Evolutionary conservation across 2,113 vertebrate species (phyloP).

Genomic region (Buteo buteo): DNA sequence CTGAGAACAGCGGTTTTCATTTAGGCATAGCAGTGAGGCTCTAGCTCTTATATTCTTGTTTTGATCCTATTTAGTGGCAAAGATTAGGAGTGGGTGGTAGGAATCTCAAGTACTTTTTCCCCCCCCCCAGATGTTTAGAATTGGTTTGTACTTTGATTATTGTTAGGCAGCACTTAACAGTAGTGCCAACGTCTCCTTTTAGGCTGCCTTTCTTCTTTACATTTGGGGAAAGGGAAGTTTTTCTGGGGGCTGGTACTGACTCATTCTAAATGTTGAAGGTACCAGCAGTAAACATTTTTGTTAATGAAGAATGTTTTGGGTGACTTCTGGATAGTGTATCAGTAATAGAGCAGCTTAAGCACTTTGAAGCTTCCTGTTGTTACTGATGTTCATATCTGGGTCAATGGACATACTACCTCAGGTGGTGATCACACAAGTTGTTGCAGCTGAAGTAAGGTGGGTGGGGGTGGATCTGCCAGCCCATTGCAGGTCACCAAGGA

Average conservation of each 20-base stretch:
- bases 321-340: neutral
- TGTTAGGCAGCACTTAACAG: neutral
- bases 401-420: neutral
- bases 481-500: neutral
- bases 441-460: neutral
- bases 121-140: neutral
- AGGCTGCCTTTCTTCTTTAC: neutral
- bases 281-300: conserved; percentile 5
- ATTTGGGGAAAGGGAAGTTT: neutral
- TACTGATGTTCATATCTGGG: neutral
- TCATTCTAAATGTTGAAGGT: neutral
- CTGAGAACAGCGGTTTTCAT: neutral
- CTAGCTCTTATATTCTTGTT: neutral
- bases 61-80: neutral
- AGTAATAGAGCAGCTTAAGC: neutral
- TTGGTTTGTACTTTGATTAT: neutral
- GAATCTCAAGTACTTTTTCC: neutral
- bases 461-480: neutral
- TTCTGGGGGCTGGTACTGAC: neutral
- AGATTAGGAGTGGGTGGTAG: neutral
- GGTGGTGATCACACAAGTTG: neutral
- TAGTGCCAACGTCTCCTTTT: neutral
- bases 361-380: conserved; percentile 29
- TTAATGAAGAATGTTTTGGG: neutral
- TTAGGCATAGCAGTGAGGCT: neutral